Percentiles rank a stretch among this genome's conserved stretches.
These are phyloP conservation scores for Agrypnia vestita DNA, from an alignment of 1,140 invertebrate species.

Conservation along the genomic window DNA sequence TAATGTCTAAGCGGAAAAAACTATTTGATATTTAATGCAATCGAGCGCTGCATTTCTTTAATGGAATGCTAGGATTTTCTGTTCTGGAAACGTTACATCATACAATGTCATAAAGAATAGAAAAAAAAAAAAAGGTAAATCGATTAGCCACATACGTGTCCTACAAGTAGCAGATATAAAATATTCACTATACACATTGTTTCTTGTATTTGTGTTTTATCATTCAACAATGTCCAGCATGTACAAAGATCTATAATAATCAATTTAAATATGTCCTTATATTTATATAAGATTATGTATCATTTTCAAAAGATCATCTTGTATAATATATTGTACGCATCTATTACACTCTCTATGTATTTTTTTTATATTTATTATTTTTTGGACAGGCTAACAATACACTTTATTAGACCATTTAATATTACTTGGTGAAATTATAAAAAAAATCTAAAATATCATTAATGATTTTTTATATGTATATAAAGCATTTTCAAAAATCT, in stretches of 20 bases:
- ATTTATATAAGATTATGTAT: conserved; percentile 21
- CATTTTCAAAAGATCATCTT: conserved; percentile 17
- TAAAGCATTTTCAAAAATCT: no score
- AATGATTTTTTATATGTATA: no score
- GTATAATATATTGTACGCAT: background rate
- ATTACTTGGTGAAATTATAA: background rate
- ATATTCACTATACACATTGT: no score
- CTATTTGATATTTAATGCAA: no score
- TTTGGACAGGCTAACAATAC: conserved; percentile 31
- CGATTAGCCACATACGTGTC: no score
- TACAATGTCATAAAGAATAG: background rate
- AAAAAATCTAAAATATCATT: background rate
- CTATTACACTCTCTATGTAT: conserved; percentile 18
- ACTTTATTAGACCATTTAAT: conserved; percentile 24
- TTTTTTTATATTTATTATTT: conserved; percentile 19
- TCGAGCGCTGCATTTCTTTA: background rate
- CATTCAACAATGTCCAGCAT: background rate
- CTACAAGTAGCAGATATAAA: no score
- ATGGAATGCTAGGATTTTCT: conserved; percentile 3
- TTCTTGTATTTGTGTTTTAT: no score
- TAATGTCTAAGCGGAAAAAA: no score
- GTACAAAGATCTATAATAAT: background rate
- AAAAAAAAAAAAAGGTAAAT: background rate
- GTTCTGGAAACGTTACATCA: background rate
- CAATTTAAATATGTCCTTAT: conserved; percentile 14